phyloP scores from a whole-genome alignment of 2,888 invertebrate genomes.

The Orthosia incerta region DNA sequence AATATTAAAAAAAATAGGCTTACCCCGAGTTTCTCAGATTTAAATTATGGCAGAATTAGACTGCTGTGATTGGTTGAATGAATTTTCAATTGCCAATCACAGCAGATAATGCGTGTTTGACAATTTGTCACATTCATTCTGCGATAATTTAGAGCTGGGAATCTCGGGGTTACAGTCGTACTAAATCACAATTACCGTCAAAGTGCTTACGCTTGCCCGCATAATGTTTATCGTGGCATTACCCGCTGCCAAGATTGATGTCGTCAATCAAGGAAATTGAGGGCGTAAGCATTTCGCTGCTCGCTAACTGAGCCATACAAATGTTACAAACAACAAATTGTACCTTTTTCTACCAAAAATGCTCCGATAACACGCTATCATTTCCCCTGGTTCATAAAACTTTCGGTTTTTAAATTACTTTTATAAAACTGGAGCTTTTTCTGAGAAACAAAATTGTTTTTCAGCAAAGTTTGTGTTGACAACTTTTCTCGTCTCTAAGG shows the following conservation, averaged over 20 bases:
- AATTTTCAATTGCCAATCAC: too few relatives aligned
- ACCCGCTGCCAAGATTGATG: slow-evolving; percentile 48
- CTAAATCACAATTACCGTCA: slow-evolving; percentile 47
- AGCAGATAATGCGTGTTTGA: too few relatives aligned
- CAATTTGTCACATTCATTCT: too few relatives aligned
- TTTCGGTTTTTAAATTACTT: slow-evolving; percentile 19
- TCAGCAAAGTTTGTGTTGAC: slow-evolving; percentile 22
- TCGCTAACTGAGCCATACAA: slow-evolving; percentile 49
- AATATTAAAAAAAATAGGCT: slow-evolving; percentile 14
- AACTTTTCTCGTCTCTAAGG: slow-evolving; percentile 33
- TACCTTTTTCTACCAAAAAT: slow-evolving; percentile 22
- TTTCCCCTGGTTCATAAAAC: slow-evolving; percentile 25
- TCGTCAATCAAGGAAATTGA: slow-evolving; percentile 64
- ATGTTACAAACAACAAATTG: slow-evolving; percentile 40
- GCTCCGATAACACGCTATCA: slow-evolving; percentile 7
- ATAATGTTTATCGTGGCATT: slow-evolving; percentile 45
- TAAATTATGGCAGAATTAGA: too few relatives aligned
- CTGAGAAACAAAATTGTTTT: slow-evolving; percentile 22
- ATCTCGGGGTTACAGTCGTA: too few relatives aligned
- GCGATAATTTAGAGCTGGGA: too few relatives aligned
- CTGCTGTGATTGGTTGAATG: too few relatives aligned
- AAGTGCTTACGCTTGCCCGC: slow-evolving; percentile 38
- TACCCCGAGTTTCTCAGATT: too few relatives aligned
- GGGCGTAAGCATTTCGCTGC: slow-evolving; percentile 56
- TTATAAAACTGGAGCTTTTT: slow-evolving; percentile 16